Percentiles rank a stretch among this genome's conserved stretches.
phyloP scores from a whole-genome alignment of 1,140 invertebrate genomes.

The Drosophila grimshawi region DNA sequence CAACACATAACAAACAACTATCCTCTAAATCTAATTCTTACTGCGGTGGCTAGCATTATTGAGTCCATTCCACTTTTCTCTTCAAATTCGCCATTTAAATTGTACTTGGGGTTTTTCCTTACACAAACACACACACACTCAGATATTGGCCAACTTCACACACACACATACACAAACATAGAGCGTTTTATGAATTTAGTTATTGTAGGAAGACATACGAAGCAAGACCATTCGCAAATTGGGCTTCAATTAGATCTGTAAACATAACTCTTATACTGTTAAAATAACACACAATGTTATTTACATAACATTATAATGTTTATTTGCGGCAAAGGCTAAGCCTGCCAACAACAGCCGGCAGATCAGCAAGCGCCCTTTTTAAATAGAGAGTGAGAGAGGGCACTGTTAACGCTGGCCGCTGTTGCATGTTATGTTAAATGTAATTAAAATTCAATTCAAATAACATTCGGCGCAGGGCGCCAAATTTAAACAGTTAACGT shows the following conservation, averaged over 20 bases:
- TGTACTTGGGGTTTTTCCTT: neutral
- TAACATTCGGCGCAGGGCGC: too few relatives aligned
- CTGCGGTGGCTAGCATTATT: constrained; percentile 16
- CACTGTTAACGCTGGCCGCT: too few relatives aligned
- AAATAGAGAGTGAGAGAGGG: too few relatives aligned
- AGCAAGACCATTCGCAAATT: constrained; percentile 46
- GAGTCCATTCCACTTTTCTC: neutral
- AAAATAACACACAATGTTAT: neutral
- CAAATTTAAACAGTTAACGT: too few relatives aligned
- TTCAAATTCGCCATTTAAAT: neutral
- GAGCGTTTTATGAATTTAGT: constrained; percentile 7
- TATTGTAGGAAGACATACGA: constrained; percentile 58
- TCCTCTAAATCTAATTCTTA: neutral
- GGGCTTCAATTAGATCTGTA: constrained; percentile 26
- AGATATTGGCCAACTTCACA: constrained; percentile 20
- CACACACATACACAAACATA: constrained; percentile 19
- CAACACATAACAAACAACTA: constrained; percentile 12
- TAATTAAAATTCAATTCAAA: too few relatives aligned
- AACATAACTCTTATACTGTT: neutral
- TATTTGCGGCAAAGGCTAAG: too few relatives aligned
- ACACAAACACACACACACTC: constrained; percentile 4
- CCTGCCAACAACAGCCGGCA: too few relatives aligned
- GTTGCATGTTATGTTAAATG: too few relatives aligned
- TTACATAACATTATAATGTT: too few relatives aligned
- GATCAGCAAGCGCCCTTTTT: too few relatives aligned